Conservation (phyloP, 2,113 vertebrate species). For the Oryzias javanicus region DNA sequence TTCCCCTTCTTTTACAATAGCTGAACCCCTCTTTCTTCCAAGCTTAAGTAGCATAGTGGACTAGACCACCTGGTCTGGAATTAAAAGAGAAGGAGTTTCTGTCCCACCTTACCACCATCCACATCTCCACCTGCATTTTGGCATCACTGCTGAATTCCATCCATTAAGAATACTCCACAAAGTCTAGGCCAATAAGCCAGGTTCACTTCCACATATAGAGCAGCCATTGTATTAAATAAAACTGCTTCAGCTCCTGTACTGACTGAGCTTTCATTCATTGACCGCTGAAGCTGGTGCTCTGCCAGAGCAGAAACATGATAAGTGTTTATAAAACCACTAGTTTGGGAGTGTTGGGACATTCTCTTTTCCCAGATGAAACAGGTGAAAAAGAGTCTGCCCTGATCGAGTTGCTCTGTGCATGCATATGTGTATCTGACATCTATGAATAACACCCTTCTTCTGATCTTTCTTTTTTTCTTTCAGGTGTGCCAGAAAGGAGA, state of each 20-base stretch:
- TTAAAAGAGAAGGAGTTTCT: slow-evolving; percentile 33
- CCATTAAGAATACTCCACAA: slow-evolving; percentile 69
- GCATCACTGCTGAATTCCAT: slow-evolving; percentile 64
- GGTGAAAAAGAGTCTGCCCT: slow-evolving; percentile 45
- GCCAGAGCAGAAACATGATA: slow-evolving; percentile 65
- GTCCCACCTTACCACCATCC: slow-evolving; percentile 19
- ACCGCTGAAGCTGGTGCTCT: slow-evolving; percentile 23
- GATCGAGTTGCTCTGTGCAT: slow-evolving; percentile 55
- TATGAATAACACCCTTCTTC: slow-evolving; percentile 36
- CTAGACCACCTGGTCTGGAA: slow-evolving; percentile 57
- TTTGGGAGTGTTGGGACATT: slow-evolving; percentile 34
- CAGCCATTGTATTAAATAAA: slow-evolving; percentile 70
- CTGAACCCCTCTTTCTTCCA: slow-evolving; percentile 13
- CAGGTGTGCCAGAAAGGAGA: slow-evolving; percentile 95
- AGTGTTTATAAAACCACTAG: slow-evolving; percentile 47
- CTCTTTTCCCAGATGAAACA: slow-evolving; percentile 46
- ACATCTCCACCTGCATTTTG: slow-evolving; percentile 65
- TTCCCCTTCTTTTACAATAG: slow-evolving; percentile 33
- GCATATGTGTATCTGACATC: slow-evolving; percentile 31
- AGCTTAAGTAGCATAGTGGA: slow-evolving; percentile 42
- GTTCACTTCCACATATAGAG: slow-evolving; percentile 72
- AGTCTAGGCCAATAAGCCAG: slow-evolving; percentile 41
- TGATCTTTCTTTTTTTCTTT: slow-evolving; percentile 6
- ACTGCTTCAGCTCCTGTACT: slow-evolving; percentile 38
- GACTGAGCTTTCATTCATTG: slow-evolving; percentile 42